Evolutionary conservation across 2,113 vertebrate species (phyloP).

Genomic region (Oceanodroma tethys): DNA sequence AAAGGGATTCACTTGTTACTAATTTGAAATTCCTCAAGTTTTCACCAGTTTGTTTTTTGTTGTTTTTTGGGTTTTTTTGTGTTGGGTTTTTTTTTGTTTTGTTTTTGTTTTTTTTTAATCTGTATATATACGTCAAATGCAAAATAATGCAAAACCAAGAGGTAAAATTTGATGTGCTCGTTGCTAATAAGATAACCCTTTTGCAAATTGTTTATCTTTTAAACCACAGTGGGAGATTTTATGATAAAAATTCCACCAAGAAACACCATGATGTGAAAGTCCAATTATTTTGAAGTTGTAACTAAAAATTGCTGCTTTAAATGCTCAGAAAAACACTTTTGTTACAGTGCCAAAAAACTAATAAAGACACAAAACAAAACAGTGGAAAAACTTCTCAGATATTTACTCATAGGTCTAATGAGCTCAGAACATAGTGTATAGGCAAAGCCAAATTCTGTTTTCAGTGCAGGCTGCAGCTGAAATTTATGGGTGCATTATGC

Average conservation of each 20-base stretch:
- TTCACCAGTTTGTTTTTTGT: background rate
- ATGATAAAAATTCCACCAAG: background rate
- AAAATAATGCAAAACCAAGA: background rate
- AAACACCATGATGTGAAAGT: background rate
- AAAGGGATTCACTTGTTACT: background rate
- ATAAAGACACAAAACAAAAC: background rate
- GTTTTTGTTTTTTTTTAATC: background rate
- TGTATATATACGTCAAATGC: fast-evolving
- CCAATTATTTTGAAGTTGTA: background rate
- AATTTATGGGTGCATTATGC: background rate
- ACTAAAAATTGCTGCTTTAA: background rate
- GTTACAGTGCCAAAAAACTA: background rate
- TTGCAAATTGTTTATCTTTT: background rate
- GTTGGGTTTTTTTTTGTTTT: background rate
- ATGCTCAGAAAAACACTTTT: background rate
- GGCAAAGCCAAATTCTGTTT: background rate
- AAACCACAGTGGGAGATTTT: background rate
- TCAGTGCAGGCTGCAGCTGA: background rate
- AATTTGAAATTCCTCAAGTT: background rate
- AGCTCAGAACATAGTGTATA: background rate
- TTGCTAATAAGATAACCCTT: background rate
- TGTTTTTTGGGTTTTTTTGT: no score
- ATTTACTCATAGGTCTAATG: background rate
- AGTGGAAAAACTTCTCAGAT: background rate
- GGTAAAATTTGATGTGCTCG: background rate